Conservation (phyloP, 2,797 vertebrate species). For the Pangasius macronema region DNA sequence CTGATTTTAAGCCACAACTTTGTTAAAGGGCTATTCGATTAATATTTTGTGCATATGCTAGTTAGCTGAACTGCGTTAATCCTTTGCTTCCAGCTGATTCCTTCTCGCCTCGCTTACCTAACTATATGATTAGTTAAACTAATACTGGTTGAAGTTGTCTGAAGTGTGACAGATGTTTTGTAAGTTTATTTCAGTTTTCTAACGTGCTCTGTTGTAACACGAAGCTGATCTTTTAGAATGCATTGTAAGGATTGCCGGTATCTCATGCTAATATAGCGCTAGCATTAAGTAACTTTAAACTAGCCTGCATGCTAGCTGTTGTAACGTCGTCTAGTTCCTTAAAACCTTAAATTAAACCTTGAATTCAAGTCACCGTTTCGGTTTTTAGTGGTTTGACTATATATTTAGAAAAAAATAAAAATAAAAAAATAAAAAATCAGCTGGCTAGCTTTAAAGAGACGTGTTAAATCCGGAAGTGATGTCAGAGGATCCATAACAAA, state of each 20-base stretch:
- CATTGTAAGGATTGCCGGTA: background rate
- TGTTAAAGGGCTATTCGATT: too few species aligned
- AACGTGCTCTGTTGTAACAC: background rate
- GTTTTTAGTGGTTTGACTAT: background rate
- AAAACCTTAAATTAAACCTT: background rate
- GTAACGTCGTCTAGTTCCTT: background rate
- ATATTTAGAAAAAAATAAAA: background rate
- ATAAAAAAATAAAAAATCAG: background rate
- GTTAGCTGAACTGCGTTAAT: background rate
- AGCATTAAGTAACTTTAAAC: background rate
- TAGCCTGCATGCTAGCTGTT: background rate
- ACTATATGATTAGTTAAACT: background rate
- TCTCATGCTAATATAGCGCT: background rate
- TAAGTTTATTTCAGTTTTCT: background rate
- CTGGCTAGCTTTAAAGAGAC: conserved; percentile 34
- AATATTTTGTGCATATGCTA: background rate
- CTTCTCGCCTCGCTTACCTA: background rate
- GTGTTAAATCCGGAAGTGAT: conserved; percentile 43
- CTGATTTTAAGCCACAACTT: background rate
- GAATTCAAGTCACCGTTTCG: background rate
- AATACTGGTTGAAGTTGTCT: too few species aligned
- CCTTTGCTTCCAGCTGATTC: conserved; percentile 12
- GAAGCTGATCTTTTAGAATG: background rate
- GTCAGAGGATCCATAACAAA: conserved; percentile 24
- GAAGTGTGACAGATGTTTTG: background rate